Base-by-base conservation (phyloP, 2,888 invertebrate genomes). In the Pollenia angustigena region DNA sequence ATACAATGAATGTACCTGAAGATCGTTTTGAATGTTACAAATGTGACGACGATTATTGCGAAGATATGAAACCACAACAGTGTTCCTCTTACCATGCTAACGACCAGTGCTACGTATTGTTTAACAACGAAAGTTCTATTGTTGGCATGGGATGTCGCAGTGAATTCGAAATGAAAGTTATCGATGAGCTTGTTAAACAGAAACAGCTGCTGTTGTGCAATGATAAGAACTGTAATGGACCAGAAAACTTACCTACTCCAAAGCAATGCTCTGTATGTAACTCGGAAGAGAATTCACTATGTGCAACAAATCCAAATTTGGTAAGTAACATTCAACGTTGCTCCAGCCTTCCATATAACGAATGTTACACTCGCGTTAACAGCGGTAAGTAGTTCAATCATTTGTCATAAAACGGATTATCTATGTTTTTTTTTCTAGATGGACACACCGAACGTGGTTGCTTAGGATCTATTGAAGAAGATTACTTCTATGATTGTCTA, bases 241-340 rank as follows among this genome's bases (percentile, higher is more conserved):
- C 85, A 0, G 83, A 81, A 0, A 80, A 14, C 0, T 32, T 90
- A 2, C 90, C 90, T 0, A 44, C 66, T 1, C 50, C 90, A 3
- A 91, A 89, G 11, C 85, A 40, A 0, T 93, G 93, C 54, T 85
- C 90, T 4, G 88, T 88, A 2, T 93, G 93, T 81, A 86, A 88
- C 79, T 92, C 93, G 0, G 85, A 76, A 0, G 83, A 48, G 0
- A 90, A 93, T 50, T 44, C 90, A 0, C 88, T 88, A 0, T 93
- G 93, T 71, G 93, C 93, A 11, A 92, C 91, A 0, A 90, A 91
- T 78, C 93, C 93, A 1, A 92, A 91, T 72, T 87, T 90, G 46
- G 85, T 93, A 4, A n/a, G 54, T 0, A 16, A 83, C 54, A 58
- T 56, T 0, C 58, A 81, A n/a, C 83, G 85, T 10, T 93, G 93